Evolutionary conservation across 2,113 vertebrate species (phyloP).

Genomic region (Vanacampus margaritifer): DNA sequence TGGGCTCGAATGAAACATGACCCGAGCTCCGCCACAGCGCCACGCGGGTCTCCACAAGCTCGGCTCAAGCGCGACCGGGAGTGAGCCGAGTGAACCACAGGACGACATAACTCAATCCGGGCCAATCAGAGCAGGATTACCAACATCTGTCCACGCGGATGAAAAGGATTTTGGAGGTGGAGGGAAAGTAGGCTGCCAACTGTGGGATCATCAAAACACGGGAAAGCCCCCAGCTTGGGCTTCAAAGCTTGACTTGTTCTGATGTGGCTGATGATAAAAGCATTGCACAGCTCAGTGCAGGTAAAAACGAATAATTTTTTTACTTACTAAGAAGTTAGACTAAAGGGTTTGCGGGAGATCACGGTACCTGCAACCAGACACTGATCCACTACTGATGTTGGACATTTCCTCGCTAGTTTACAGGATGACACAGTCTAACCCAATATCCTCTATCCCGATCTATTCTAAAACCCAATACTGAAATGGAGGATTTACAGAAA

Average conservation of each 20-base stretch:
- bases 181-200: constrained; percentile 34
- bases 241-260: constrained; percentile 58
- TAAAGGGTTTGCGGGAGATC: background rate
- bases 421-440: background rate
- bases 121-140: constrained; percentile 58
- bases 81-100: constrained; percentile 40
- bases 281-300: constrained; percentile 16
- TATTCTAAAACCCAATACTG: background rate
- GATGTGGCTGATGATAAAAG: constrained; percentile 48
- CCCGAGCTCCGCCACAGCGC: constrained; percentile 30
- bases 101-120: constrained; percentile 45
- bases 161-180: constrained; percentile 20
- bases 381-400: background rate
- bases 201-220: constrained; percentile 52
- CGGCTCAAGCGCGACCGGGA: constrained; percentile 39
- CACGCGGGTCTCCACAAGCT: constrained; percentile 48
- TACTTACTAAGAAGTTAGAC: constrained; percentile 12
- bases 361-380: background rate
- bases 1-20: constrained; percentile 69
- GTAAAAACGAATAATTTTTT: background rate
- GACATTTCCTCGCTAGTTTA: background rate
- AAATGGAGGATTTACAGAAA: too few species aligned
- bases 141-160: constrained; percentile 53
- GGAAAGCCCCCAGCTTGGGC: constrained; percentile 58
- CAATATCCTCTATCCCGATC: background rate